Conservation (phyloP, 1,140 invertebrate genomes). For the Globodera ellingtonae region DNA sequence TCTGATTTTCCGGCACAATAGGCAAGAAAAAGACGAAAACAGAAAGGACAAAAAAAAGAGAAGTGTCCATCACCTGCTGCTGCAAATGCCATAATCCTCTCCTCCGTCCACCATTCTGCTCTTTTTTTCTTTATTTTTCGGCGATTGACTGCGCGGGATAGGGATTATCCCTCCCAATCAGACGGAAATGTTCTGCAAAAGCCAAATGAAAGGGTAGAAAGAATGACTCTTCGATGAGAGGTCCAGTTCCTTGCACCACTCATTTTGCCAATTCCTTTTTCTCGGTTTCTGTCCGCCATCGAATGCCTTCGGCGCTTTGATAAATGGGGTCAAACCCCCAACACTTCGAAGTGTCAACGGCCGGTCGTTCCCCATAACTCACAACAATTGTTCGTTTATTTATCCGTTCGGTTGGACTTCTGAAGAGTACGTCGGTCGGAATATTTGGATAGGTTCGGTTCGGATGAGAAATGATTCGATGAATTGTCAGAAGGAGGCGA, state of each 20-base stretch:
- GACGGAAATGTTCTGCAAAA: too few relatives aligned
- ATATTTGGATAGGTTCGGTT: neutral
- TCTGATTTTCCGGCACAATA: too few relatives aligned
- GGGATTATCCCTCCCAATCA: too few relatives aligned
- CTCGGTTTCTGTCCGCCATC: neutral
- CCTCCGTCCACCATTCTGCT: too few relatives aligned
- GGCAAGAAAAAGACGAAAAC: too few relatives aligned
- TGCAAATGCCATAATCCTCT: too few relatives aligned
- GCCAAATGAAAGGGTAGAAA: too few relatives aligned
- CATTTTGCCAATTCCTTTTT: neutral
- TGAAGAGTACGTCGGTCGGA: neutral
- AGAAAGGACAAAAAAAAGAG: too few relatives aligned
- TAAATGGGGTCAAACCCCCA: neutral
- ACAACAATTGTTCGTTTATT: conserved; percentile 3
- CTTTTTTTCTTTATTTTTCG: too few relatives aligned
- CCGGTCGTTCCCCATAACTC: neutral
- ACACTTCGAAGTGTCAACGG: neutral
- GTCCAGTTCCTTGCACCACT: neutral
- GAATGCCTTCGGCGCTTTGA: neutral
- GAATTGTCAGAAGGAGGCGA: neutral
- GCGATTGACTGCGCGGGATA: too few relatives aligned
- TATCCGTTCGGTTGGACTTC: neutral
- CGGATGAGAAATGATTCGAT: neutral
- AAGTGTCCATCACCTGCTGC: too few relatives aligned
- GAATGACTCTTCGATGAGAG: too few relatives aligned